Percentiles rank a stretch among this genome's conserved stretches.
Evolutionary conservation across 2,113 vertebrate species (phyloP).

Genomic region (Syngnathus floridae): DNA sequence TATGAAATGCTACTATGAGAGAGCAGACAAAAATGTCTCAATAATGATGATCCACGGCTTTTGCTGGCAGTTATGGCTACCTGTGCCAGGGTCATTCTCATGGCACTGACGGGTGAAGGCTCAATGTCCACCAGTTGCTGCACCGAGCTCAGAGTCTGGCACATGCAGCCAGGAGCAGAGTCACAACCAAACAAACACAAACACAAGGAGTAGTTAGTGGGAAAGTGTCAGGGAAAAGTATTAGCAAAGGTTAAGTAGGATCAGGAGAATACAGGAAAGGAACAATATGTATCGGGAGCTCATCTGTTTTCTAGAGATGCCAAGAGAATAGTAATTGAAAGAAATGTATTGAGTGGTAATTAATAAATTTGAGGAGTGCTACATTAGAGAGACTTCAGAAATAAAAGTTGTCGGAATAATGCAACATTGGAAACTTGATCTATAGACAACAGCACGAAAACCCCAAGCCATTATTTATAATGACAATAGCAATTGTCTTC

Average conservation of each 20-base stretch:
- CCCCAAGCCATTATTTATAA: slow-evolving; percentile 10
- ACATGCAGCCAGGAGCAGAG: slow-evolving; percentile 40
- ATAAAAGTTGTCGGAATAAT: neutral
- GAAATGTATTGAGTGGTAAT: slow-evolving; percentile 2
- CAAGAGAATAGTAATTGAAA: slow-evolving; percentile 13
- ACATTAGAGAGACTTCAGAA: neutral
- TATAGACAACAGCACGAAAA: neutral
- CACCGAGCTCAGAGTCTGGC: slow-evolving; percentile 89
- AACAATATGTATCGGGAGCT: slow-evolving; percentile 18
- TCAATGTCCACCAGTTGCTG: slow-evolving; percentile 98
- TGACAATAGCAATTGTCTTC: neutral
- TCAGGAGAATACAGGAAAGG: slow-evolving; percentile 32
- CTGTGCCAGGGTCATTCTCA: slow-evolving; percentile 99
- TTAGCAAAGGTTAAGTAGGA: slow-evolving; percentile 48
- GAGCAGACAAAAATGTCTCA: slow-evolving; percentile 6
- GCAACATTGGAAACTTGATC: slow-evolving; percentile 11
- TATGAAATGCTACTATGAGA: neutral
- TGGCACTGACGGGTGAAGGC: slow-evolving; percentile 94
- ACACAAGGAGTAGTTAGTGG: slow-evolving; percentile 48
- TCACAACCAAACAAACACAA: slow-evolving; percentile 43
- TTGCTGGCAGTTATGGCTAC: slow-evolving; percentile 68
- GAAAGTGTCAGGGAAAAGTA: slow-evolving; percentile 31
- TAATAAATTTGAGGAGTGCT: neutral
- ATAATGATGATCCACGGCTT: slow-evolving; percentile 26
- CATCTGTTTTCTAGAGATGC: neutral